These are phyloP conservation scores for Tuberolachnus salignus DNA, from an alignment of 2,888 invertebrate species.

Conservation along the genomic window DNA sequence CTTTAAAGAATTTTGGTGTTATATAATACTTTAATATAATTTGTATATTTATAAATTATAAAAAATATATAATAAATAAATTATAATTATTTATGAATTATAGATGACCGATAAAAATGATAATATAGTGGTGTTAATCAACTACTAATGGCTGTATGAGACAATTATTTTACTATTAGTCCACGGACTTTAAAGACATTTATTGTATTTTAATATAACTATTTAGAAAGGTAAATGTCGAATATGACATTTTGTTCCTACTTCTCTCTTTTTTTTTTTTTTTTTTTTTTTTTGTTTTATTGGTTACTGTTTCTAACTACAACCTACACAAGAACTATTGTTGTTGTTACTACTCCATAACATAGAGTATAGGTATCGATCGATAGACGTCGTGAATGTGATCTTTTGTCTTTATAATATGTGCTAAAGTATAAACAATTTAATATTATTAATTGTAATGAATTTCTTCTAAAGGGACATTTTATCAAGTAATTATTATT, in stretches of 20 bases:
- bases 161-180: conserved; percentile 10
- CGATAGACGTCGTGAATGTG: neutral
- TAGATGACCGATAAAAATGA: neutral
- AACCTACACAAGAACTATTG: conserved; percentile 2
- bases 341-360: neutral
- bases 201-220: conserved; percentile 30
- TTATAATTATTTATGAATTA: no score
- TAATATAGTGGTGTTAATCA: no score
- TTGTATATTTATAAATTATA: no score
- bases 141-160: neutral
- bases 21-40: neutral
- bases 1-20: neutral
- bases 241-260: conserved; percentile 46
- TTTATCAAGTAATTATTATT: conserved; percentile 22
- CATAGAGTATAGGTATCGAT: neutral
- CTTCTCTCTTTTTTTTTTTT: conserved; percentile 34
- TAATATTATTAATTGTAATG: conserved; percentile 1
- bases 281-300: neutral
- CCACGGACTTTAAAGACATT: conserved; percentile 19
- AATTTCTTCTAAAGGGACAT: neutral
- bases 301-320: conserved; percentile 15
- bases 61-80: no score
- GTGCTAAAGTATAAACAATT: neutral
- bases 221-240: conserved; percentile 49
- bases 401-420: no score